Base-by-base conservation (phyloP, 2,797 vertebrate genomes). In the Eutrigla gurnardus region DNA sequence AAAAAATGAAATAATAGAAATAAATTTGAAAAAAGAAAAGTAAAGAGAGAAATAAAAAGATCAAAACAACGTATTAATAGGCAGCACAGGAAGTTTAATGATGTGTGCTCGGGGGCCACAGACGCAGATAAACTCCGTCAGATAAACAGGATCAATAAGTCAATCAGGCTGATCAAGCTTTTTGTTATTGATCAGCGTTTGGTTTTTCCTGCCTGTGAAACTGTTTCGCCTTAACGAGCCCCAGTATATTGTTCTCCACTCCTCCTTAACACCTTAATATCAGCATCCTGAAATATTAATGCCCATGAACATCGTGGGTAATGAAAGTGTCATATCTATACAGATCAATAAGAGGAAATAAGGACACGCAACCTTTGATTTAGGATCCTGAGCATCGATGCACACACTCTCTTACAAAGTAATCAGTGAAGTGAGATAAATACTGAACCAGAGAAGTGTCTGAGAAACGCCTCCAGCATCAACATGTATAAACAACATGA, bases 261-360 rank as follows among this genome's bases (percentile, higher is more conserved):
- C 73, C 63, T 35, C 40, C 14, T 60, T 77, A 76, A 78, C 66
- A 70, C 75, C 66, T 80, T 65, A 82, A 75, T 83, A 82, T 78
- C 73, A 79, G 75, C 66, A 63, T 68, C 53, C 75, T 88, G 76
- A 87, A 87, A 88, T 86, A 91, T 91, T 63, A 12, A 87, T 67
- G 73, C 9, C 3, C 32, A 47, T 35, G 65, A 68, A 25, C 3
- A 70, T 84, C 52, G 3, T 18, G 65, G 69, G 62, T 86, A 82
- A 88, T 88, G 81, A 84, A 82, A 86, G 77, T 46, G 74, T 25
- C 25, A 25, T 25, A 9, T 40, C 25, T 42, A 0, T 17, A 9
- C 37, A 32, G 43, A 13, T 53, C 15, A 25, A 10, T 14, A 14
- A 62, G 15, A 7, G 15, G 6, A 54, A 47, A 58, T 42, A 12